Conservation (phyloP, 2,888 invertebrate genomes). For the Ennomos quercinarius region DNA sequence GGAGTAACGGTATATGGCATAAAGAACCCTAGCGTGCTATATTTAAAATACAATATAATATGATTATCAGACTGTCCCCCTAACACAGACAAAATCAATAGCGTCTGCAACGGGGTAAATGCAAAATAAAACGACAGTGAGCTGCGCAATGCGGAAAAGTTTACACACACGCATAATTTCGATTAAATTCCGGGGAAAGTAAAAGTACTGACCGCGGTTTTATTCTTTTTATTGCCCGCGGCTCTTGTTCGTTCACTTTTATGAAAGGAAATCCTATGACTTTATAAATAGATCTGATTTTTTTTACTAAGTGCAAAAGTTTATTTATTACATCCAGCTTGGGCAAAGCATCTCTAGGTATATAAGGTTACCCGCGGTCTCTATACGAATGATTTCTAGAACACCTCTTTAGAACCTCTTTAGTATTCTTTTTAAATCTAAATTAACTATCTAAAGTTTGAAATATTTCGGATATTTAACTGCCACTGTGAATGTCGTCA, state of each 20-base stretch:
- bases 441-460: too few species aligned
- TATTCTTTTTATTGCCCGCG: constrained; percentile 4
- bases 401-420: too few species aligned
- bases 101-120: constrained; percentile 76
- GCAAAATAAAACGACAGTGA: constrained; percentile 62
- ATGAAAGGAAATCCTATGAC: not conserved
- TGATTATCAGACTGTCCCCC: constrained; percentile 82
- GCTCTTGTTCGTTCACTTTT: not conserved
- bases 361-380: too few species aligned
- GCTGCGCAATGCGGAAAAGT: constrained; percentile 50
- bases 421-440: too few species aligned
- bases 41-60: constrained; percentile 82
- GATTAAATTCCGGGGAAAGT: constrained; percentile 26
- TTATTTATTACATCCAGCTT: too few species aligned
- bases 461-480: too few species aligned
- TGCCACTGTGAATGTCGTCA: too few species aligned
- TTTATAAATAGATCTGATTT: not conserved
- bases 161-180: constrained; percentile 29
- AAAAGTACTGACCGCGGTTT: constrained; percentile 14
- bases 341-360: too few species aligned
- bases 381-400: too few species aligned
- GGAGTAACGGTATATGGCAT: constrained; percentile 34
- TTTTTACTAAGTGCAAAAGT: too few species aligned
- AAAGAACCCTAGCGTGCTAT: constrained; percentile 65
- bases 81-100: constrained; percentile 85